Evolutionary conservation across 1,140 invertebrate genomes (phyloP).

Genomic region (Diploscapter pachys): DNA sequence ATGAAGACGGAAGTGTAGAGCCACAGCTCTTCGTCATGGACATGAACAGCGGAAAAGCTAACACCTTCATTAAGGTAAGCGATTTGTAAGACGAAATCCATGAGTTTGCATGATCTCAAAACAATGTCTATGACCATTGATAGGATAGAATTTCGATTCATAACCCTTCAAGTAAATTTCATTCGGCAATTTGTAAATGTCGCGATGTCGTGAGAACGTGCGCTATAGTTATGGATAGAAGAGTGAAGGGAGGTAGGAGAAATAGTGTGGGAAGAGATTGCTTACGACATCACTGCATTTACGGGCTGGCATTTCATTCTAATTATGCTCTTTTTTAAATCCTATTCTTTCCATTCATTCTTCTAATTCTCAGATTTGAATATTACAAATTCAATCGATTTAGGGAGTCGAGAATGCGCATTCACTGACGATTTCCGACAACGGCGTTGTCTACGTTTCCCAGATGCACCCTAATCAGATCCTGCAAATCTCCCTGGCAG

Average conservation of each 20-base stretch:
- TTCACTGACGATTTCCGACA: slow-evolving; percentile 47
- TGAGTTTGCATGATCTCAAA: slow-evolving; percentile 12
- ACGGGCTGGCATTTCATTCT: no score
- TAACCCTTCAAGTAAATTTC: no score
- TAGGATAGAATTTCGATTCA: no score
- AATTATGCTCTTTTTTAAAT: not conserved
- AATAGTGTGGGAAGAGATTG: no score
- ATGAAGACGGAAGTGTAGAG: slow-evolving; percentile 40
- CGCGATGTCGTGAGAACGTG: no score
- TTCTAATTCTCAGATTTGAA: slow-evolving; percentile 27
- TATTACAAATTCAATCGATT: slow-evolving; percentile 12
- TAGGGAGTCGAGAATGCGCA: slow-evolving; percentile 52
- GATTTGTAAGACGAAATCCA: not conserved
- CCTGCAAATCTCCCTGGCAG: slow-evolving; percentile 23
- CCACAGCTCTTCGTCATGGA: slow-evolving; percentile 54
- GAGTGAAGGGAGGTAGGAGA: no score
- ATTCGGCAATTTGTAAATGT: no score
- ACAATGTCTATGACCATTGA: not conserved
- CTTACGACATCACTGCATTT: no score
- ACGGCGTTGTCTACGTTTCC: slow-evolving; percentile 48
- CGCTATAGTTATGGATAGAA: no score
- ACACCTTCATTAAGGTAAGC: slow-evolving; percentile 52
- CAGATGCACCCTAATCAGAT: slow-evolving; percentile 53
- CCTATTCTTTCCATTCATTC: not conserved
- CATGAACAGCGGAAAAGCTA: slow-evolving; percentile 53